These are phyloP conservation scores for Drosophila ironensis DNA, from an alignment of 1,140 invertebrate species.

Conservation along the genomic window DNA sequence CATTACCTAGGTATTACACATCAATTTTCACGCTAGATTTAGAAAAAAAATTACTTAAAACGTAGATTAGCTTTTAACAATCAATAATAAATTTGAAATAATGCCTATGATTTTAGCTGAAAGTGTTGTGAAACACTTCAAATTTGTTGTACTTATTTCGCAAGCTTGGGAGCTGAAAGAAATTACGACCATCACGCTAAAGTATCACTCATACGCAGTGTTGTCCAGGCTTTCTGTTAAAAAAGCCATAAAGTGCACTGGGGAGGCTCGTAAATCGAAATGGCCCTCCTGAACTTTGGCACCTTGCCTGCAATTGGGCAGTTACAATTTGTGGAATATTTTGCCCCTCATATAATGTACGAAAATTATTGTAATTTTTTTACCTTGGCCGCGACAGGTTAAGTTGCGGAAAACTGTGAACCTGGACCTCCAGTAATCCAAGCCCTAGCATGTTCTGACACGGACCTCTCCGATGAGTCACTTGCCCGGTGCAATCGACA, in stretches of 20 bases:
- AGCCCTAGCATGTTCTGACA: background rate
- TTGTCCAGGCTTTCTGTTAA: too few species aligned
- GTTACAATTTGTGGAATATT: background rate
- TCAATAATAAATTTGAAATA: too few species aligned
- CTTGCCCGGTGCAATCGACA: constrained; percentile 30
- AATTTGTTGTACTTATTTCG: too few species aligned
- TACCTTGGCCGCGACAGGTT: background rate
- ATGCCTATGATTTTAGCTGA: too few species aligned
- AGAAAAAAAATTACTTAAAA: background rate
- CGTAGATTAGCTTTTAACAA: background rate
- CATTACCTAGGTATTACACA: too few species aligned
- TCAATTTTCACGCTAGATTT: too few species aligned
- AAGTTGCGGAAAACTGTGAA: background rate
- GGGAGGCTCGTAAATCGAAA: background rate
- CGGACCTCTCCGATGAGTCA: constrained; percentile 28
- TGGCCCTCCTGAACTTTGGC: background rate
- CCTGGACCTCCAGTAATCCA: background rate
- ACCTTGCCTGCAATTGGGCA: background rate
- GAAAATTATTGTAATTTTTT: constrained; percentile 1
- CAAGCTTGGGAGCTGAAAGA: background rate
- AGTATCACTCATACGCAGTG: background rate
- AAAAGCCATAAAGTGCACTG: too few species aligned
- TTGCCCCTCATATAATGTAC: background rate
- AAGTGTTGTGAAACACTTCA: too few species aligned
- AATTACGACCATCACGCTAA: background rate